Base-by-base conservation (phyloP, 2,113 vertebrate species). In the Falcunculus frontatus region DNA sequence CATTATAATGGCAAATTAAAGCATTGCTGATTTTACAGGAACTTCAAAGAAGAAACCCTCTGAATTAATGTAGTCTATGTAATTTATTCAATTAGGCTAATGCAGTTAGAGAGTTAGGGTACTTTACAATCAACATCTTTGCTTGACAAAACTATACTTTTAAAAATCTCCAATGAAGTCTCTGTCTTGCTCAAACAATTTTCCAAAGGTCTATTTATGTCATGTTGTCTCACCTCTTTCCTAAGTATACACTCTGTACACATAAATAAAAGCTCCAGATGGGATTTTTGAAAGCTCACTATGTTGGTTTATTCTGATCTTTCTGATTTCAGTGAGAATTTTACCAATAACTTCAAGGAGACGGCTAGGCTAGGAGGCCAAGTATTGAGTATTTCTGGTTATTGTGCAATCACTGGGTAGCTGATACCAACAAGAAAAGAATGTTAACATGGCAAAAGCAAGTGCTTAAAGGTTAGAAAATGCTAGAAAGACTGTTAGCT, bases 41-140 rank as follows among this genome's bases (percentile, higher is more conserved):
- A 87, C 44, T 89, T 84, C n/a, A 57, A 64, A 93, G 92, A 83
- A 93, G 60, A 91, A 23, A 78, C 9, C 11, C 26, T 70, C 39
- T 59, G 50, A 89, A 95, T 64, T 70, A 70, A 81, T 74, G 41
- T 9, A 47, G 23, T 84, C 85, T 74, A 67, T 55, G n/a, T 37
- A 68, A 65, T 74, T 84, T 86, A 82, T 84, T 95, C 63, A 63
- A 72, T 92, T 89, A 92, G 33, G 9, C 22, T 90, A 92, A 91
- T 84, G 52, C 19, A 56, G 25, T 89, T 84, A 69, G 20, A 93
- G 32, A 76, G n/a, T 64, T 67, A 60, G n/a, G 16, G 18, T 55
- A 83, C 53, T 80, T 90, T 72, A 75, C 44, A 68, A 87, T 60
- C 49, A 87, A 52, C 16, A 35, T 53, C 14, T 89, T 87, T 62